Percentiles rank a stretch among this genome's conserved stretches.
Evolutionary conservation across 2,113 vertebrate genomes (phyloP).

Genomic region (Atlantisia rogersi): DNA sequence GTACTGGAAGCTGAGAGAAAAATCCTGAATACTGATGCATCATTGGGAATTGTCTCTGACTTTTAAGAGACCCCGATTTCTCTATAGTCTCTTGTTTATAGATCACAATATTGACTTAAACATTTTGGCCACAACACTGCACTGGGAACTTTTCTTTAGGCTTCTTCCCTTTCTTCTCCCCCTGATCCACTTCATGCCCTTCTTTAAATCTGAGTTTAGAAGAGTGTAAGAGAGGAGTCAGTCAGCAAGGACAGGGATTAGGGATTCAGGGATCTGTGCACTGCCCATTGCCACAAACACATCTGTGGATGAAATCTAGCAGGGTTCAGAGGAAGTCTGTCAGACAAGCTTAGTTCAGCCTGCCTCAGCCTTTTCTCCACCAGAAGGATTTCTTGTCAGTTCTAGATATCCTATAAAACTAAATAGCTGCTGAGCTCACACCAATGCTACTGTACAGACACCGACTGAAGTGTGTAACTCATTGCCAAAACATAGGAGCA

Average conservation of each 20-base stretch:
- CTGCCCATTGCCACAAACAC: neutral
- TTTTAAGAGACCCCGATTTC: neutral
- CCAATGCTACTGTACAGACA: neutral
- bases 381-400: neutral
- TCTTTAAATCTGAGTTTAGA: neutral
- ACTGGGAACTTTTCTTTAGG: neutral
- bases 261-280: neutral
- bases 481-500: neutral
- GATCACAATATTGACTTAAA: neutral
- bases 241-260: neutral
- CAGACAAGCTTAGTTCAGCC: neutral
- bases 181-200: neutral
- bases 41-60: neutral
- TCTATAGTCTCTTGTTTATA: neutral
- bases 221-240: neutral
- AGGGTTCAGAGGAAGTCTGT: conserved; percentile 5
- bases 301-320: conserved; percentile 8
- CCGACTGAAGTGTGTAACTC: neutral
- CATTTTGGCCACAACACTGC: neutral
- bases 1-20: neutral
- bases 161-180: neutral
- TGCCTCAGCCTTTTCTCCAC: neutral
- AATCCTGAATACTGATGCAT: neutral
- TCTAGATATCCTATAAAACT: neutral
- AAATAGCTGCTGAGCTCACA: neutral